phyloP scores from a whole-genome alignment of 2,888 invertebrate species.

The Caenorhabditis becei region DNA sequence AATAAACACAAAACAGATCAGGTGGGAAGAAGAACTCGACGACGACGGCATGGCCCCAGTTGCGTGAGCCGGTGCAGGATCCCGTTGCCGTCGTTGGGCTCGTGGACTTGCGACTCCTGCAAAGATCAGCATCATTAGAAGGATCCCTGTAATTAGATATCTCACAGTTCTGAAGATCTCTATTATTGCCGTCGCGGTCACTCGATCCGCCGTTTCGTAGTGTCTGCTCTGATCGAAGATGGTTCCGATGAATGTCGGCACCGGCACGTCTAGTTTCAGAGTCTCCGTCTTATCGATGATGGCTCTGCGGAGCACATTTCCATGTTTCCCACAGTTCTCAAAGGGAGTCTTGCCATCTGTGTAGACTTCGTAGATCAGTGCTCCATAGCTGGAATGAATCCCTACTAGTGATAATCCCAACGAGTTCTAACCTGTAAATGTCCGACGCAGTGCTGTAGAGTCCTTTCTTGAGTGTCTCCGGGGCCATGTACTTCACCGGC shows the following conservation, averaged over 20 bases:
- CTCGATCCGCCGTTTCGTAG: conserved; percentile 27
- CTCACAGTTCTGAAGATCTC: conserved; percentile 37
- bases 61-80: conserved; percentile 1
- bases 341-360: conserved; percentile 60
- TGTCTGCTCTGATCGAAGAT: conserved; percentile 38
- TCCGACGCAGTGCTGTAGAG: conserved; percentile 53
- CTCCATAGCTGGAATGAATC: conserved; percentile 53
- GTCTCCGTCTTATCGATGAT: conserved; percentile 30
- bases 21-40: not conserved
- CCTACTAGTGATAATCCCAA: not conserved
- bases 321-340: conserved; percentile 23
- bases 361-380: conserved; percentile 60
- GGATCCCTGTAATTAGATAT: too few relatives aligned
- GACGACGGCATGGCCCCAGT: not conserved
- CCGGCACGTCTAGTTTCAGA: conserved; percentile 13
- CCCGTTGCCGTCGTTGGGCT: not conserved
- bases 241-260: conserved; percentile 13
- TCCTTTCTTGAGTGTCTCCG: conserved; percentile 53
- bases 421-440: conserved; percentile 43
- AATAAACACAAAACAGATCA: conserved; percentile 10
- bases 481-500: conserved; percentile 60
- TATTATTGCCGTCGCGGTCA: conserved; percentile 25
- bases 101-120: conserved; percentile 16
- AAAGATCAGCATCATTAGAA: conserved; percentile 17
- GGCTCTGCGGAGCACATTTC: conserved; percentile 47